Evolutionary conservation across 2,113 vertebrate genomes (phyloP).

Genomic region (Bucco capensis): DNA sequence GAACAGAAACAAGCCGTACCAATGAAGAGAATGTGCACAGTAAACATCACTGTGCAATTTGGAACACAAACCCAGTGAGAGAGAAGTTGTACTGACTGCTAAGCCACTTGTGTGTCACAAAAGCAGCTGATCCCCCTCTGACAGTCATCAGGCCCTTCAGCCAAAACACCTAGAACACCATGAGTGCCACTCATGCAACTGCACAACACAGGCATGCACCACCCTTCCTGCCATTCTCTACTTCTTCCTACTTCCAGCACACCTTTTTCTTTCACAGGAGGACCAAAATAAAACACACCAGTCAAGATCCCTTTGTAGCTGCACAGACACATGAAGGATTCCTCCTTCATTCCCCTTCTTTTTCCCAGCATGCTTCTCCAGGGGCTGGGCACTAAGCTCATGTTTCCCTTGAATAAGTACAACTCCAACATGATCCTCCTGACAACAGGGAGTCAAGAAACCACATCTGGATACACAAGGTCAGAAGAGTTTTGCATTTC

Average conservation of each 20-base stretch:
- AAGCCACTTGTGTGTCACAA: too few relatives aligned
- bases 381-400: neutral
- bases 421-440: neutral
- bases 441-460: neutral
- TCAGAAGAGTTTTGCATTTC: neutral
- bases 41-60: fast-evolving
- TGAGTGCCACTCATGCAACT: neutral
- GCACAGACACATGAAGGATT: neutral
- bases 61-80: neutral
- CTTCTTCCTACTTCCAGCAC: neutral
- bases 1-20: neutral
- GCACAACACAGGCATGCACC: neutral
- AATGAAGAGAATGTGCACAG: neutral
- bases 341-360: neutral
- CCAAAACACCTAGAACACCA: neutral
- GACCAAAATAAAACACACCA: neutral
- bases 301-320: neutral
- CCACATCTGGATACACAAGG: fast-evolving
- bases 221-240: neutral
- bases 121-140: neutral
- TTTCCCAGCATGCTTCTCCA: neutral
- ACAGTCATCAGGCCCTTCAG: neutral
- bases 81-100: neutral
- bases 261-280: neutral
- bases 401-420: neutral